Conservation (phyloP, 2,113 vertebrate species). For the Apteryx mantelli region DNA sequence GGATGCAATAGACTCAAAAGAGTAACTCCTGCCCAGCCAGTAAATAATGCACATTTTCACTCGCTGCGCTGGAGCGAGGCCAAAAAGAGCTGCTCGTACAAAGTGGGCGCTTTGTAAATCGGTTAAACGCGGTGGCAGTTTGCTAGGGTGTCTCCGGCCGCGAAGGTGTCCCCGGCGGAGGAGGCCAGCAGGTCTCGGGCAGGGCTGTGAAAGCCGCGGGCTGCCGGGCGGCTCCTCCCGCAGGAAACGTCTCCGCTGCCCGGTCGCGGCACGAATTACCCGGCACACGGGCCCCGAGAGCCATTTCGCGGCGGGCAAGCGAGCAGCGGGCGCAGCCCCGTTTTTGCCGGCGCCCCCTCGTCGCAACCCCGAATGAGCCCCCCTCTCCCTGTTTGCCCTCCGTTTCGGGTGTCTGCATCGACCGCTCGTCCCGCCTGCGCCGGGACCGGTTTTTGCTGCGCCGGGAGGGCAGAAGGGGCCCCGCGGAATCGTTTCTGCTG, state of each 20-base stretch:
- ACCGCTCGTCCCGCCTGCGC: not conserved
- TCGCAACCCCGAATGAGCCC: not conserved
- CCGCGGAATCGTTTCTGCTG: not conserved
- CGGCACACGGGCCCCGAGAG: not conserved
- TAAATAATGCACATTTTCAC: not conserved
- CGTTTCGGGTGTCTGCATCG: not conserved
- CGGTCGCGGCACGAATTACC: not conserved
- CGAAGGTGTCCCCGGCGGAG: not conserved
- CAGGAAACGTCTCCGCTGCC: rapidly evolving
- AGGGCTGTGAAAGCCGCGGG: not conserved
- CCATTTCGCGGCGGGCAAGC: rapidly evolving
- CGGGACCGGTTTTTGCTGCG: not conserved
- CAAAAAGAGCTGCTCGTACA: not conserved
- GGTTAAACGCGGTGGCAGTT: not conserved
- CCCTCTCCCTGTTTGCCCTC: not conserved
- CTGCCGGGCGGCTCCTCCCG: not conserved
- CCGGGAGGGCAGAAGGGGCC: not conserved
- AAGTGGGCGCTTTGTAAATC: not conserved
- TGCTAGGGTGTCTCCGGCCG: not conserved
- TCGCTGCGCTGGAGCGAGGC: constrained; percentile 17
- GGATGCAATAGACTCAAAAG: not conserved
- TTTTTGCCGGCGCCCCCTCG: not conserved
- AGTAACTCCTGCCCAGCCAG: not conserved
- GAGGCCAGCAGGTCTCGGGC: not conserved
- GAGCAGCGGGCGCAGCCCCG: not conserved